Base-by-base conservation (phyloP, 2,888 invertebrate genomes). In the Chrysolina oricalcia region DNA sequence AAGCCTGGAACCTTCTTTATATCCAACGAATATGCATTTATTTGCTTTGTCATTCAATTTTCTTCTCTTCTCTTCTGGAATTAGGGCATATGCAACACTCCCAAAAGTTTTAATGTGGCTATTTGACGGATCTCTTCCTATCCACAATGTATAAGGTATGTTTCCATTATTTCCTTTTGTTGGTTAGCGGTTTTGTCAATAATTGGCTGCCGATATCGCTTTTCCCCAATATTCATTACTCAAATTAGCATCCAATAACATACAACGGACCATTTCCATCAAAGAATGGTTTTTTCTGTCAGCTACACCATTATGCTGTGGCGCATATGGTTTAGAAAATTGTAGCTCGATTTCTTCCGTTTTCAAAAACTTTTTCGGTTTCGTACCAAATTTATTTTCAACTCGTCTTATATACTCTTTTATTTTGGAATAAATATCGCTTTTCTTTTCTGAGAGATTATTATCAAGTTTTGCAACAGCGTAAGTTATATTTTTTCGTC, bases 121-220 rank as follows among this genome's bases (percentile, higher is more conserved):
- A 19, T 9, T 17, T 17, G 35, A 40, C 3, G 40, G 64, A 40
- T n/a, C 21, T 64, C 41, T 64, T 64, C 64, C 41, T 9, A 64
- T 41, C 1, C 41, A 64, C 40, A 64, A 43, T 41, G n/a, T 15
- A 64, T 59, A 59, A 21, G 59, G 21, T 23, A 64, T 64, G 17
- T 10, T 35, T 17, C 19, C 64, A 64, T 19, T n/a, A 40, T 64
- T 40, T 19, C 64, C 64, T 40, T 40, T 64, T 17, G 10, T 64
- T 41, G 64, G 40, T 19, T 5, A 19, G 17, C 17, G 17, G 10
- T 64, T 64, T 40, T 64, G 40, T 40, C 35, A 15, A 35, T 64
- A 64, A 19, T 9, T 64, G 21, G 64, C 64, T 64, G 64, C 40
- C 11, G 13, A 19, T 35, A 64, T 10, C 40, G 64, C 41, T n/a